Conservation (phyloP, 1,140 invertebrate genomes). For the Eciton burchellii region DNA sequence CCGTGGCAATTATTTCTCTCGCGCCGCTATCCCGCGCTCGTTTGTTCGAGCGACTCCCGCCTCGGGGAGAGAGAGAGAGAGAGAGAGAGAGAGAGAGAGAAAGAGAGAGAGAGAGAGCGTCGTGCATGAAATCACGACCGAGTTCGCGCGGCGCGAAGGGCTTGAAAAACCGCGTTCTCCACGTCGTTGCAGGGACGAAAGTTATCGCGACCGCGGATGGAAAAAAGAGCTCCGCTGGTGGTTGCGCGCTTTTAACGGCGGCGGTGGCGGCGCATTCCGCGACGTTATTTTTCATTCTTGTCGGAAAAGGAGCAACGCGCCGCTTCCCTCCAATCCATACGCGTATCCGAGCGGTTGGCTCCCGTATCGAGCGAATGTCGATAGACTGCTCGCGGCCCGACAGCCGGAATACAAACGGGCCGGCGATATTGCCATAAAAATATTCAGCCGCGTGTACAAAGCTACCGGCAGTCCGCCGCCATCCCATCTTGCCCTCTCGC, state of each 20-base stretch:
- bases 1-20: conserved; percentile 45
- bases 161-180: conserved; percentile 9
- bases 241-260: conserved; percentile 54
- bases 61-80: too few species aligned
- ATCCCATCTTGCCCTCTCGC: background rate
- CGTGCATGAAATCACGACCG: conserved; percentile 28
- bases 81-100: background rate
- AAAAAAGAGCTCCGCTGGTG: conserved; percentile 40
- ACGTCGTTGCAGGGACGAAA: conserved; percentile 30
- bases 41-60: conserved; percentile 8
- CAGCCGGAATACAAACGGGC: conserved; percentile 67
- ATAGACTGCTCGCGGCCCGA: conserved; percentile 66
- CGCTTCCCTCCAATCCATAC: conserved; percentile 66
- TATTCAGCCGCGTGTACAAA: conserved; percentile 65
- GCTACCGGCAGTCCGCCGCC: conserved; percentile 9
- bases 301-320: conserved; percentile 69
- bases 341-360: conserved; percentile 60
- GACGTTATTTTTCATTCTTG: conserved; percentile 69
- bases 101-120: background rate
- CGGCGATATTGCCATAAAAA: conserved; percentile 70
- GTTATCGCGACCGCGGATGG: conserved; percentile 62
- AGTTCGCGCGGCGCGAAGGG: conserved; percentile 7
- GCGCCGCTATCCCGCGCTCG: conserved; percentile 19
- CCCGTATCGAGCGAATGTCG: conserved; percentile 70
- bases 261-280: conserved; percentile 61